phyloP scores from a whole-genome alignment of 2,888 invertebrate genomes.

The Linyphia triangularis region DNA sequence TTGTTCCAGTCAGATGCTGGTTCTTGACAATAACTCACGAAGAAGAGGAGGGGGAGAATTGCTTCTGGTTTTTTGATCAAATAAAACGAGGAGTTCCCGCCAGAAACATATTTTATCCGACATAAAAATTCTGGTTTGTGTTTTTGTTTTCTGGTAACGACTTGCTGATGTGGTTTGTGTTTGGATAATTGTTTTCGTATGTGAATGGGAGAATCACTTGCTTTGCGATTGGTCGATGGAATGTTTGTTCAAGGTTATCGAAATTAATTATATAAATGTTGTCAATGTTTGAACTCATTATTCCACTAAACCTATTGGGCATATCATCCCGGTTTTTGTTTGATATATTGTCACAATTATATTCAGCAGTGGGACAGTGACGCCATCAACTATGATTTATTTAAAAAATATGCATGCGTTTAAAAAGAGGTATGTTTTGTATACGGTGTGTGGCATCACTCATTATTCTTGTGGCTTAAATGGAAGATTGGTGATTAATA shows the following conservation, averaged over 20 bases:
- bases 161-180: neutral
- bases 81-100: neutral
- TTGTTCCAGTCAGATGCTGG: constrained; percentile 40
- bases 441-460: no score
- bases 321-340: no score
- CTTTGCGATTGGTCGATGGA: neutral
- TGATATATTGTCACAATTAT: no score
- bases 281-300: no score
- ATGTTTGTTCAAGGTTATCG: neutral
- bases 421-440: no score
- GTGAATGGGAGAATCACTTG: neutral
- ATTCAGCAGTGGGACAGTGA: no score
- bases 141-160: neutral
- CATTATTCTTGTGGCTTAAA: no score
- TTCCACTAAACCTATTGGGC: no score
- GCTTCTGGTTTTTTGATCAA: neutral
- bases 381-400: no score
- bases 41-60: constrained; percentile 3
- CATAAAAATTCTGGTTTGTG: neutral
- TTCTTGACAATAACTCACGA: constrained; percentile 44
- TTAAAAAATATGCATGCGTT: no score
- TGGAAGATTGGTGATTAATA: no score
- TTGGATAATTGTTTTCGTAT: neutral
- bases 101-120: neutral
- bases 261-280: neutral